Evolutionary conservation across 2,888 invertebrate genomes (phyloP), one percentile per base, ranked within the genome.

Genomic region (Venusia cambrica): DNA sequence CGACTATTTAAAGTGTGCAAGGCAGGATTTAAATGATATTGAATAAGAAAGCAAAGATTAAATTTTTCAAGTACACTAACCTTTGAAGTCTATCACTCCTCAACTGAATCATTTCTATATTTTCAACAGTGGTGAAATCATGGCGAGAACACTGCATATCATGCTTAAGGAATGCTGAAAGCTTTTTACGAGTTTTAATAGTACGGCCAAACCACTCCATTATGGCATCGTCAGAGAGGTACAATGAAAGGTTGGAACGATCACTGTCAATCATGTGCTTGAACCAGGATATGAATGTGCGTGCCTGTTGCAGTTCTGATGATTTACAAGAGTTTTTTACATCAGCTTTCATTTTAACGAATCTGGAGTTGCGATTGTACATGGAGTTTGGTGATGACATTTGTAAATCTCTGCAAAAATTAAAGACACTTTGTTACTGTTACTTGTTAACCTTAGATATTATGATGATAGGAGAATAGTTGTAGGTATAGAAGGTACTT

Each of bases 181-280:
- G 89, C 54, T 89, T 90, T 57, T 85, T 88, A 44, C 87, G 88
- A 0, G 89, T 89, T 57, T 79, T 89, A 3, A 92, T 77, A 5
- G 89, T 90, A 30, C 88, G 77, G 0, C 92, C 92, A 62, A 92
- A 92, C 91, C 91, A 92, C 61, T 92, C 90, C 1, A 92, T 66
- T 1, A 80, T 64, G 1, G 89, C 80, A 57, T 89, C 78, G 41
- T 89, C 87, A 7, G 88, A 77, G 10, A 90, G 52, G 49, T 88
- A 87, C 12, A 87, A 54, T 3, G 79, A 69, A 1, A 90, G 49
- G 39, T 83, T 88, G 20, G 79, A 71, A 5, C 87, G 66, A 20
- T 89, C 80, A 60, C 85, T 68, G 41, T 90, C 90, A 33, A 85
- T 73, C 72, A 89, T 75, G 9, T 66, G 70, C 47, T 81, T 85